These are phyloP conservation scores for Capricornis sumatraensis DNA, from an alignment of 2,113 vertebrate genomes.

Conservation along the genomic window DNA sequence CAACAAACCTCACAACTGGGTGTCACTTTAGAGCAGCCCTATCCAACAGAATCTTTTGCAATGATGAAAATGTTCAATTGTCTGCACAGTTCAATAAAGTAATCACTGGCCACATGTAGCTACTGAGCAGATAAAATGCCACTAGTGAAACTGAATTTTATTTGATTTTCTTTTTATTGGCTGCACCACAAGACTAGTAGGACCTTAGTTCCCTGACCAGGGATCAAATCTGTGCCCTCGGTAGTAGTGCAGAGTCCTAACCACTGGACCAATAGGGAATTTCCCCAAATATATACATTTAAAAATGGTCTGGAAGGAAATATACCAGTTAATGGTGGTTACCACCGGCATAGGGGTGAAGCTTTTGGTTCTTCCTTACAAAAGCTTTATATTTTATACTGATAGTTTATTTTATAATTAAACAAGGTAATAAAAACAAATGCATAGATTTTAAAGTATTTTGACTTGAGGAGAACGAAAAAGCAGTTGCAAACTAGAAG, in stretches of 20 bases:
- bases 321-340: neutral
- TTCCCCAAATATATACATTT: neutral
- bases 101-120: neutral
- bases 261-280: neutral
- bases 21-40: neutral
- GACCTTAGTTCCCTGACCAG: neutral
- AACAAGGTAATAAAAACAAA: neutral
- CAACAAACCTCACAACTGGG: neutral
- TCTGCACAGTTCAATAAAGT: fast-evolving
- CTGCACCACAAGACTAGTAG: neutral
- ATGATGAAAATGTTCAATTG: neutral
- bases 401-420: neutral
- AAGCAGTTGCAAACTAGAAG: neutral
- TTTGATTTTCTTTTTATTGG: neutral
- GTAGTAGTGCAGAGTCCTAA: neutral
- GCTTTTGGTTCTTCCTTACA: neutral
- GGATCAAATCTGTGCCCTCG: neutral
- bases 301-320: neutral
- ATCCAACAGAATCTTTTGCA: neutral
- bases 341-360: too few relatives aligned
- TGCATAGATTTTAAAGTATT: neutral
- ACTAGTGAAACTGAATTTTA: neutral
- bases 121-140: neutral
- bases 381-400: neutral
- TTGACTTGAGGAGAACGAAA: neutral